Evolutionary conservation across 2,797 vertebrate genomes (phyloP), one percentile per base, ranked within the genome.

Genomic region (Leuciscus waleckii): DNA sequence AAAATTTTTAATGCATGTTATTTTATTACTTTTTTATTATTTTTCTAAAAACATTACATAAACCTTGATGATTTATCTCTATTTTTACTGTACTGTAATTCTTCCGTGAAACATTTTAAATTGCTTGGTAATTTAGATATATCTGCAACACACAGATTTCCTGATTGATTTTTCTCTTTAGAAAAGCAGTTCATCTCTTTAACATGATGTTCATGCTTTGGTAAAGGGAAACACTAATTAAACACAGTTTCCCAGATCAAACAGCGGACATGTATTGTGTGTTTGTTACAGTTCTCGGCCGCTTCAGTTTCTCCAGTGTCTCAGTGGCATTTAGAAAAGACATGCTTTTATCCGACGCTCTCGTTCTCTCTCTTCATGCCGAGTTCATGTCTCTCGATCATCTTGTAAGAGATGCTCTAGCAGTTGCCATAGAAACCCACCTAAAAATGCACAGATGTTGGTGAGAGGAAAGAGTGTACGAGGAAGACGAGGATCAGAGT

Each of bases 401-500:
- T 65, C 63, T 32, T 32, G 14, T 65, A 4, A 17, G 63, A 65
- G 14, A 65, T 65, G 63, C 63, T 32, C 63, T 65, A 32, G 29
- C 63, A 65, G 63, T 65, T 65, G 63, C 63, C 63, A 65, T 65
- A 65, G 63, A 32, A 65, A 65, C 63, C 16, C 63, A 65, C 63
- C 63, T 32, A 32, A 65, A 65, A 65, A 32, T 65, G 63, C 63
- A 32, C 63, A 65, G 13, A 32, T 32, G 29, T 65, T 17, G 16
- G 29, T 32, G 29, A 65, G 29, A 1, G 63, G 29, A 65, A 32
- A 65, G 26, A 32, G 2, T 1, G 3, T 8, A 16, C 7, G 14
- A 63, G 61, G 63, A n/a, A 5, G 56, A 58, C 0, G 58, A 61
- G 58, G 61, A 56, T 23, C 54, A 56, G 56, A 61, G 63, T 32